A percentile compares a stretch with the other conserved stretches of the same genome.
Evolutionary conservation across 2,797 vertebrate species (phyloP).

Genomic region (Anguilla anguilla): DNA sequence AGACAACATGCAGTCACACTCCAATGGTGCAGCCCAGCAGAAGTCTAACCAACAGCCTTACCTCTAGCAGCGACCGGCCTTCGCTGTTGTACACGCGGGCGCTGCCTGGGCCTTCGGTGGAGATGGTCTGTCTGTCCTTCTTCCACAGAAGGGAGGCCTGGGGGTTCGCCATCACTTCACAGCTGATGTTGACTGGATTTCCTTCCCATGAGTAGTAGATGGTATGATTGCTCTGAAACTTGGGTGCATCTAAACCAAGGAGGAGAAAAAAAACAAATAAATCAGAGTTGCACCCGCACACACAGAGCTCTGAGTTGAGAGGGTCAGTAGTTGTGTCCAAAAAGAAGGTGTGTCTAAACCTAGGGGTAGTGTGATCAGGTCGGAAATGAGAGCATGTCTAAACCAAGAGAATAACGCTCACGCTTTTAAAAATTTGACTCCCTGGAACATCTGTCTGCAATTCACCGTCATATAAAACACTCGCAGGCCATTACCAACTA

Average conservation of each 20-base stretch:
- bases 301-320: not conserved
- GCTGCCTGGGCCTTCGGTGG: constrained; percentile 82
- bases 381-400: not conserved
- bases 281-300: not conserved
- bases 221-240: constrained; percentile 92
- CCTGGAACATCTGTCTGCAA: not conserved
- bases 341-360: constrained; percentile 38
- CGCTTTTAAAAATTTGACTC: not conserved
- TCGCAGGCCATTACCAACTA: constrained; percentile 3
- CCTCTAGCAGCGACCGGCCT: constrained; percentile 91
- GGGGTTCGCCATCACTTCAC: constrained; percentile 92
- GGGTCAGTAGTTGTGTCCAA: not conserved
- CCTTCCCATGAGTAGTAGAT: constrained; percentile 97
- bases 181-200: constrained; percentile 96
- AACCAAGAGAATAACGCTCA: not conserved
- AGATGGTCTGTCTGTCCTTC: constrained; percentile 87
- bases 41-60: constrained; percentile 48
- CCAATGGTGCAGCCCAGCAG: not conserved
- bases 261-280: constrained; percentile 17
- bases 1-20: not conserved
- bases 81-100: constrained; percentile 79
- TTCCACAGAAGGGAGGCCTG: constrained; percentile 90
- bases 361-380: not conserved
- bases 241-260: constrained; percentile 84
- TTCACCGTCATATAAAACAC: not conserved